A percentile compares a stretch with the other conserved stretches of the same genome.
Evolutionary conservation across 1,140 invertebrate species (phyloP).

Genomic region (Elysia chlorotica): DNA sequence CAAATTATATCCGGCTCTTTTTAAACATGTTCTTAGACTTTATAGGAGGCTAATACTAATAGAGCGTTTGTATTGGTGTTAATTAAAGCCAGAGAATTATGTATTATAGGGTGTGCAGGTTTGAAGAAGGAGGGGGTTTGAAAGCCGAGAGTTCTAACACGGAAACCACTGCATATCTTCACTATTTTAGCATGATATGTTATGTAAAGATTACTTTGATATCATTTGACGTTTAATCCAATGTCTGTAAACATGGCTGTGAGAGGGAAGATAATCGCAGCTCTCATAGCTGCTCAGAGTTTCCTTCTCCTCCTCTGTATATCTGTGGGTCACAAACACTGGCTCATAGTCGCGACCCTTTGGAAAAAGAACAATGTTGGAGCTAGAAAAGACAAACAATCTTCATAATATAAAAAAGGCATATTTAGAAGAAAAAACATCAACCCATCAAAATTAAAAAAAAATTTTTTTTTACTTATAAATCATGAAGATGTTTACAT

Average conservation of each 20-base stretch:
- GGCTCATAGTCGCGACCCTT: constrained; percentile 59
- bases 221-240: constrained; percentile 58
- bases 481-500: neutral
- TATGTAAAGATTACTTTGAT: no score
- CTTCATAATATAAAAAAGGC: neutral
- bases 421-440: neutral
- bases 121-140: no score
- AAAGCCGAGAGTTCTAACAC: no score
- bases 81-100: no score
- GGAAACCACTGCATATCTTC: no score
- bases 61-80: no score
- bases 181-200: no score
- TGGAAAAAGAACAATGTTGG: constrained; percentile 8
- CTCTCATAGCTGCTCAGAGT: constrained; percentile 60
- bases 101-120: no score
- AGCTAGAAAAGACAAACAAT: neutral
- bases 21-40: no score
- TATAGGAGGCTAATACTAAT: no score
- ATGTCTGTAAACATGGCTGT: constrained; percentile 60
- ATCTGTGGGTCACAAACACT: constrained; percentile 58
- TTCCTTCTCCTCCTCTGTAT: constrained; percentile 59
- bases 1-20: no score
- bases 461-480: neutral
- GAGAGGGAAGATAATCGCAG: constrained; percentile 61
- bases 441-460: neutral